These are phyloP conservation scores for Sinelater perroti DNA, from an alignment of 2,888 invertebrate genomes.

Conservation along the genomic window DNA sequence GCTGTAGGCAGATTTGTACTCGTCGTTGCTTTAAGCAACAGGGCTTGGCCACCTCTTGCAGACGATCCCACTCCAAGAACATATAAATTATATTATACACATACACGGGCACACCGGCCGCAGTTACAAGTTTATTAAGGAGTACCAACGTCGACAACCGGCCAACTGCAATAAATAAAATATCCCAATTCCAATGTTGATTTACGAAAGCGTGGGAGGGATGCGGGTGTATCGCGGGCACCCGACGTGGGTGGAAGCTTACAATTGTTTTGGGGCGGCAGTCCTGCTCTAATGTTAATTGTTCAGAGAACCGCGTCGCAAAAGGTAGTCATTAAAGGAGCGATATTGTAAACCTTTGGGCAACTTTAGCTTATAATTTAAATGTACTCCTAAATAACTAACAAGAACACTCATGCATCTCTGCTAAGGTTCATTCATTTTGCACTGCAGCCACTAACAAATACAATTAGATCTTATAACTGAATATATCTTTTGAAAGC, in stretches of 20 bases:
- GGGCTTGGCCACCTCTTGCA: constrained; percentile 39
- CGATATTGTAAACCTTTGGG: too few species aligned
- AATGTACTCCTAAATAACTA: too few species aligned
- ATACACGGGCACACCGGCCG: constrained; percentile 43
- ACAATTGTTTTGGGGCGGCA: constrained; percentile 4
- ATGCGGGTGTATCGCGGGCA: constrained; percentile 43
- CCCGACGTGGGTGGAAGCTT: constrained; percentile 5
- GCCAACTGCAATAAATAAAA: constrained; percentile 54
- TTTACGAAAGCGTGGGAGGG: constrained; percentile 47
- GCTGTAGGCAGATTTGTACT: constrained; percentile 42
- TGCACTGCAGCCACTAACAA: too few species aligned
- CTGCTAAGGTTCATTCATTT: too few species aligned
- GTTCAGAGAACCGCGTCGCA: too few species aligned
- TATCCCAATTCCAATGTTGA: constrained; percentile 53
- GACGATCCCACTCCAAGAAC: constrained; percentile 37
- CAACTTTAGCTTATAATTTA: too few species aligned
- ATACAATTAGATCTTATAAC: too few species aligned
- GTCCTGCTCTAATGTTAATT: too few species aligned
- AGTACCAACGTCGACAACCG: constrained; percentile 53
- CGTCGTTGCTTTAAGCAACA: constrained; percentile 32
- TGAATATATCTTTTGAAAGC: too few species aligned
- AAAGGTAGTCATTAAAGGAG: too few species aligned
- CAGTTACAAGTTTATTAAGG: constrained; percentile 54
- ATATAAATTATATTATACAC: constrained; percentile 46
- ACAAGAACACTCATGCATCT: too few species aligned